Conservation (phyloP, 2,888 invertebrate genomes). For the Trissoscelio sp. region DNA sequence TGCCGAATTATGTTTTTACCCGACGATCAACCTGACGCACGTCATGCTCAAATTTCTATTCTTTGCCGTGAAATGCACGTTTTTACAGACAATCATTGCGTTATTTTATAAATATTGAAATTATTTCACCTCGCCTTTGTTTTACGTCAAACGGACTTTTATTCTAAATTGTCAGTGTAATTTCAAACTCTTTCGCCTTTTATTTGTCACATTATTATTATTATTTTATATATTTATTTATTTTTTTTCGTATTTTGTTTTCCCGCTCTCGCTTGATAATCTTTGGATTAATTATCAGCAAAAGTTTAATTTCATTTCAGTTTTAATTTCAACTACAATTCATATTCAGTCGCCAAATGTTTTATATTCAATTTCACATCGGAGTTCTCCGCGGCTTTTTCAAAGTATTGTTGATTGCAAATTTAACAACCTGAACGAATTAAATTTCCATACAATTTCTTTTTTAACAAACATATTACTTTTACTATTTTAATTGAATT, state of each 20-base stretch:
- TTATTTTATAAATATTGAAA: conserved; percentile 57
- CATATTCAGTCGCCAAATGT: conserved; percentile 33
- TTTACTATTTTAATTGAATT: conserved; percentile 45
- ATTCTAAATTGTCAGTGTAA: conserved; percentile 46
- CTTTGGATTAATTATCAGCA: conserved; percentile 41
- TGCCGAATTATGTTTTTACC: conserved; percentile 67
- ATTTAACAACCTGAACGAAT: conserved; percentile 31
- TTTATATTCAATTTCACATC: conserved; percentile 47
- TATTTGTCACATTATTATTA: neutral
- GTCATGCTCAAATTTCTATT: conserved; percentile 64
- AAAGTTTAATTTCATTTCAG: conserved; percentile 31
- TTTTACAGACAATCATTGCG: conserved; percentile 62
- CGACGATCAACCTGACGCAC: conserved; percentile 61
- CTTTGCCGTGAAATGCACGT: conserved; percentile 48
- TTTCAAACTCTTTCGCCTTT: conserved; percentile 27
- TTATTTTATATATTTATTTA: conserved; percentile 6
- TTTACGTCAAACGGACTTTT: conserved; percentile 19
- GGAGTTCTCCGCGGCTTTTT: neutral
- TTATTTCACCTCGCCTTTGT: conserved; percentile 39
- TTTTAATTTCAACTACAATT: conserved; percentile 24
- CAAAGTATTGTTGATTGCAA: conserved; percentile 42
- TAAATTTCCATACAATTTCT: conserved; percentile 43
- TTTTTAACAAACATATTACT: conserved; percentile 46
- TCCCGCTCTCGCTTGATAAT: neutral
- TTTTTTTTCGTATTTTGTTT: conserved; percentile 44